Evolutionary conservation across 2,797 vertebrate genomes (phyloP), one percentile per base, ranked within the genome.

Genomic region (Acestrorhynchus altus): DNA sequence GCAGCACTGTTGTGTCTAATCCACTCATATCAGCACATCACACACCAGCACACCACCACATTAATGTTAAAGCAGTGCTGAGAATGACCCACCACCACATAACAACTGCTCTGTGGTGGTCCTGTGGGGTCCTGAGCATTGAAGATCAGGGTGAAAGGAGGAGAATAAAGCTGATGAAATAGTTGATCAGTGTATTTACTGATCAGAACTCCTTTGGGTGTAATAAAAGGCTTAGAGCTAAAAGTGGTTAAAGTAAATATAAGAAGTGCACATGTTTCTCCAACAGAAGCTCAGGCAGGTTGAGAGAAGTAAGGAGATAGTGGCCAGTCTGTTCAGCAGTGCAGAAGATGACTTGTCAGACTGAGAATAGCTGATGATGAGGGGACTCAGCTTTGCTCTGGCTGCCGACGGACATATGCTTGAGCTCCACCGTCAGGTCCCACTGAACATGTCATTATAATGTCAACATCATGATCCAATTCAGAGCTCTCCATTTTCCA

Each of bases 361-460:
- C 16, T 35, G 24, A 51, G 66, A 68, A 51, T 68, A 51, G 66
- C 28, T 68, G 65, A 49, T 68, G 65, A 49, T 35, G 47, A 68
- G 47, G 66, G 66, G 24, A 51, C 66, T 68, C 47, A 22, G 26
- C 66, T 51, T 20, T 31, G 46, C 46, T 35, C 28, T 0, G 26
- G 4, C 46, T 31, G 66, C 47, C 15, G 15, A 35, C 11, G 28
- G 66, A 68, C 66, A 35, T 26, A 16, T 51, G 47, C 66, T 52
- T 46, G 66, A 35, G 65, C 65, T 67, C 44, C 65, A 67, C 65
- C 42, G 65, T 67, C 65, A 67, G 66, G 66, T 31, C 66, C 66
- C 66, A 52, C 16, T 51, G 66, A 68, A 68, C 46, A 68, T 68
- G 66, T 52, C 66, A 52, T 68, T 68, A 68, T 51, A 26, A 68